phyloP scores from a whole-genome alignment of 1,140 invertebrate species.

The Pinna nobilis region DNA sequence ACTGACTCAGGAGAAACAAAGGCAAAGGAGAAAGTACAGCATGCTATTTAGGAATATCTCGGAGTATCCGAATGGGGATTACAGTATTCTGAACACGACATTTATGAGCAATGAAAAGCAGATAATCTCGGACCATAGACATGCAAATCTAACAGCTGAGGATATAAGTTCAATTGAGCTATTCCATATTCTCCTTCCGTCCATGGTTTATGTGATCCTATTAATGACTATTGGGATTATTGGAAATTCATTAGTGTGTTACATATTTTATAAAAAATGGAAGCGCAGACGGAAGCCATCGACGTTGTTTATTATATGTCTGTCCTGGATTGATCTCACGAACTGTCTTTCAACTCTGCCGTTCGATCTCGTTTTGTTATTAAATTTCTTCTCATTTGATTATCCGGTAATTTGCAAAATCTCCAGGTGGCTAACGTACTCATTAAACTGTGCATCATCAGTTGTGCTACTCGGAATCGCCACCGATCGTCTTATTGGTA shows the following conservation, averaged over 20 bases:
- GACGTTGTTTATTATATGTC: conserved; percentile 32
- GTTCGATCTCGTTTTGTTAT: conserved; percentile 25
- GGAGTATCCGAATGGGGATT: too few relatives aligned
- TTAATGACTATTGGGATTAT: conserved; percentile 24
- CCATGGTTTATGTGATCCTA: conserved; percentile 28
- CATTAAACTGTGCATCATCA: conserved; percentile 29
- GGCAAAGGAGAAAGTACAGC: too few relatives aligned
- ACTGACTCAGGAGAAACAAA: too few relatives aligned
- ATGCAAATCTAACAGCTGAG: too few relatives aligned
- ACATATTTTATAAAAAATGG: conserved; percentile 34
- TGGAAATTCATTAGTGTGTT: conserved; percentile 37
- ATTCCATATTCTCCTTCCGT: too few relatives aligned
- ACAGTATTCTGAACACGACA: too few relatives aligned
- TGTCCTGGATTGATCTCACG: conserved; percentile 28
- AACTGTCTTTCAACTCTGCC: conserved; percentile 30
- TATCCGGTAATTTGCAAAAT: conserved; percentile 27
- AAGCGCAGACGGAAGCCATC: conserved; percentile 23
- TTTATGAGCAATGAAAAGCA: too few relatives aligned
- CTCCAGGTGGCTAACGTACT: conserved; percentile 28
- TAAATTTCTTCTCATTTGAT: conserved; percentile 29
- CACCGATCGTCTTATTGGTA: conserved; percentile 28
- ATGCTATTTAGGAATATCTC: too few relatives aligned
- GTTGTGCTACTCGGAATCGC: conserved; percentile 33
- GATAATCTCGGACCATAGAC: too few relatives aligned
- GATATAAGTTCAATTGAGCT: too few relatives aligned